Evolutionary conservation across 2,113 vertebrate genomes (phyloP), one percentile per base, ranked within the genome.

Genomic region (Hypomesus transpacificus): DNA sequence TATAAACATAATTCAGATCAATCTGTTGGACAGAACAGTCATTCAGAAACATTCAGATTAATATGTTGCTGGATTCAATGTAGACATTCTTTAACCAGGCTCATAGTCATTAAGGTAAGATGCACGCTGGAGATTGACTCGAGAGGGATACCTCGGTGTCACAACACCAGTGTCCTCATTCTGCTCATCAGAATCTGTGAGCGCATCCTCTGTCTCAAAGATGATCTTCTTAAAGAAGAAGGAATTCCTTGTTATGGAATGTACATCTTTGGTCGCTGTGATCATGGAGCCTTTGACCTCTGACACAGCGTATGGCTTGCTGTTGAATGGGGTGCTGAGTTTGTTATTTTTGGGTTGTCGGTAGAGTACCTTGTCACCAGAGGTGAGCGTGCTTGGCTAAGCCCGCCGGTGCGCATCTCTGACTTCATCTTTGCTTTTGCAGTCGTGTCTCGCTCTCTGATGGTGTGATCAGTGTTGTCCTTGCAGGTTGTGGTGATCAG

Each of bases 341-440:
- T 75, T 75, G 11, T 66, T 79, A 7, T 59, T 26, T 9, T 64
- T 65, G 3, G 22, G 62, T 24, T 75, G 77, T 2, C n/a, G n/a
- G 8, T 58, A 39, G 18, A 75, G 54, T 61, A 75, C 62, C 1
- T 21, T 65, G 54, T 66, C 74, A 54, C 53, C 74, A 22, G 53
- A 50, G 14, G 52, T 51, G 53, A 73, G 53, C 13, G 28, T 39
- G 14, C 17, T 18, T 13, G 62, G 62, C 58, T 4, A 70, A 20
- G 76, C 68, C 14, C 70, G 14, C 3, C 24, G 24, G 59, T 6
- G 31, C 73, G 65, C 20, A 59, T 26, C 18, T 63, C 2, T 11
- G 58, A 11, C 26, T 72, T 77, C 57, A 77, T 69, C 28, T 69
- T 73, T 5, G 66, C 65, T 20, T 65, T 76, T 50, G 69, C 20